Evolutionary conservation across 2,797 vertebrate species (phyloP).

Genomic region (Dendrocincla tyrannina): DNA sequence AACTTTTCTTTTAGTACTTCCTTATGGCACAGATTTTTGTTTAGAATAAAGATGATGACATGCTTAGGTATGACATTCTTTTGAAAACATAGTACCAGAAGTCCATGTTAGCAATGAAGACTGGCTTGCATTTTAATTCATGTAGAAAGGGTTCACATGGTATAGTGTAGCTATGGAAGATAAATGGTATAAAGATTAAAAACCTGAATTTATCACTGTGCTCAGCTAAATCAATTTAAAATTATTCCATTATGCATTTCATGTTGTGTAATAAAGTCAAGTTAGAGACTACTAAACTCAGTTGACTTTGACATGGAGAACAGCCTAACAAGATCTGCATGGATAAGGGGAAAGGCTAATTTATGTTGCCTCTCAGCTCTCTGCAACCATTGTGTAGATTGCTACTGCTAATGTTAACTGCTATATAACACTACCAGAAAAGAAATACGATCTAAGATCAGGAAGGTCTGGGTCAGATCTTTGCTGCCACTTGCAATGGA

Average conservation of each 20-base stretch:
- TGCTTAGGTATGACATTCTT: not conserved
- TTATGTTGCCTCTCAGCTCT: not conserved
- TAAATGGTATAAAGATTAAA: not conserved
- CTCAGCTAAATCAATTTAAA: not conserved
- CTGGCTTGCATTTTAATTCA: not conserved
- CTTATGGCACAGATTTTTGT: not conserved
- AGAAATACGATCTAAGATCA: not conserved
- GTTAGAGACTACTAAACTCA: not conserved
- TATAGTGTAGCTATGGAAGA: not conserved
- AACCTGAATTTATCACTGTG: not conserved
- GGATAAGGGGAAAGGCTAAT: constrained; percentile 3
- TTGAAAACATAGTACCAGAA: not conserved
- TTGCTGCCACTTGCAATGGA: not conserved
- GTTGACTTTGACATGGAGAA: not conserved
- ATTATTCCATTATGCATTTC: not conserved
- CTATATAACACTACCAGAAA: not conserved
- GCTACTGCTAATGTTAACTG: not conserved
- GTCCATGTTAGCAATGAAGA: not conserved
- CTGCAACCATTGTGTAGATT: not conserved
- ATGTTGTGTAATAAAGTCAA: not conserved
- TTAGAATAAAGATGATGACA: not conserved
- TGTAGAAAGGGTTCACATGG: not conserved
- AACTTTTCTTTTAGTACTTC: not conserved
- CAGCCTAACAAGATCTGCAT: not conserved
- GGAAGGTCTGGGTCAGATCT: not conserved